Evolutionary conservation across 2,888 invertebrate genomes (phyloP).

Genomic region (Sepioteuthis lessoniana): DNA sequence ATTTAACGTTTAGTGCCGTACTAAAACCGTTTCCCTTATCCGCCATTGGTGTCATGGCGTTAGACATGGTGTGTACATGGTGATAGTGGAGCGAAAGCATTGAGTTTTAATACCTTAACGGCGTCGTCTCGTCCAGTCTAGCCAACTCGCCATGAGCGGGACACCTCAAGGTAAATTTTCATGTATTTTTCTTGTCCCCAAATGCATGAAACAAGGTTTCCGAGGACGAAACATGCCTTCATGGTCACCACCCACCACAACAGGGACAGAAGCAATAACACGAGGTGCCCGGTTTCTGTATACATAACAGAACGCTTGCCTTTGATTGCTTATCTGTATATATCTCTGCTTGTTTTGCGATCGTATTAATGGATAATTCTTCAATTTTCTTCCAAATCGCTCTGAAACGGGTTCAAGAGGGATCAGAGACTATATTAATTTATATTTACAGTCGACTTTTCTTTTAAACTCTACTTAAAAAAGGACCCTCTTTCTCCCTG

Average conservation of each 20-base stretch:
- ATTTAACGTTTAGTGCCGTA: neutral
- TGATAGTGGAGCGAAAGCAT: conserved; percentile 26
- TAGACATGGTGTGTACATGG: conserved; percentile 43
- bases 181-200: conserved; percentile 34
- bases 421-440: neutral
- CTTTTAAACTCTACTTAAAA: neutral
- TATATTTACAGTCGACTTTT: neutral
- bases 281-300: neutral
- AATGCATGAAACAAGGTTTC: neutral
- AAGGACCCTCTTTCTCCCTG: neutral
- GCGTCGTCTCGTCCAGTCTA: neutral
- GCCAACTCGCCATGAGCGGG: conserved; percentile 46
- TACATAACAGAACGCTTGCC: neutral
- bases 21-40: conserved; percentile 24
- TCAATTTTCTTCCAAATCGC: neutral
- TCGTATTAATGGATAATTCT: neutral
- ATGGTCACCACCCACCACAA: conserved; percentile 33
- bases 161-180: conserved; percentile 45
- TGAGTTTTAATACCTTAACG: conserved; percentile 45
- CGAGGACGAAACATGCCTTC: conserved; percentile 20
- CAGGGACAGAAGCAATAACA: neutral
- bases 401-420: neutral
- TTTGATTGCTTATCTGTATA: neutral
- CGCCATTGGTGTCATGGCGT: conserved; percentile 48
- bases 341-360: neutral